phyloP scores from a whole-genome alignment of 2,113 vertebrate genomes.

The Phaetusa simplex region DNA sequence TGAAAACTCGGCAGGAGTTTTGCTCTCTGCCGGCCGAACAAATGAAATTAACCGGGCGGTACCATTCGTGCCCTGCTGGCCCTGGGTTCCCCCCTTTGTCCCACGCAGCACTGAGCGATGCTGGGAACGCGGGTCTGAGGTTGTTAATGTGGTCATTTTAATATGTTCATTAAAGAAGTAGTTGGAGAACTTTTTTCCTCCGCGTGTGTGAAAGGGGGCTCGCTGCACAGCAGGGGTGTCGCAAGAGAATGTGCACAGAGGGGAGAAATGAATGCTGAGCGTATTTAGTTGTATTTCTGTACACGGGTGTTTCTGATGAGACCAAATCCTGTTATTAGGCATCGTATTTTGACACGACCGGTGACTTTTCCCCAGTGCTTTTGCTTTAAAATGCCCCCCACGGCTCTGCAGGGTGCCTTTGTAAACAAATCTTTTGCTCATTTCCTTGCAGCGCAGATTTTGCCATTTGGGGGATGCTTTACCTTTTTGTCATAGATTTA shows the following conservation, averaged over 20 bases:
- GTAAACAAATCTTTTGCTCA: background rate
- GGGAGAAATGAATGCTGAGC: too few relatives aligned
- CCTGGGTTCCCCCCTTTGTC: background rate
- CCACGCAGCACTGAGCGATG: rapidly evolving
- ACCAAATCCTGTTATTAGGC: background rate
- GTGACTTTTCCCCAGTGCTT: background rate
- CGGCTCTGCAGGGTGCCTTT: rapidly evolving
- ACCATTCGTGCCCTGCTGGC: rapidly evolving
- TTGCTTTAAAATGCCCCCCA: background rate
- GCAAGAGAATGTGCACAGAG: rapidly evolving
- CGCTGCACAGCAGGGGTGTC: rapidly evolving
- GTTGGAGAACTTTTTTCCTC: too few relatives aligned
- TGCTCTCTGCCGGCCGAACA: background rate
- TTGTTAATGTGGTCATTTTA: rapidly evolving
- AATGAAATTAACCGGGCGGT: rapidly evolving
- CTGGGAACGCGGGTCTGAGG: rapidly evolving
- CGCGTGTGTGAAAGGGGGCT: rapidly evolving
- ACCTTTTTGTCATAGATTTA: background rate
- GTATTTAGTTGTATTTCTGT: background rate
- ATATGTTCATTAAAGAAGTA: rapidly evolving
- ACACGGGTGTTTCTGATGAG: background rate
- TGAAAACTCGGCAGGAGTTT: background rate
- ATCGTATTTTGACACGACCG: background rate
- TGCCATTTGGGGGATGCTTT: background rate
- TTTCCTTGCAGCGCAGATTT: background rate